Percentiles rank a stretch among this genome's conserved stretches.
Conservation (phyloP, 35 echinoderm and acorn worm species). For the Apostichopus parvimensis region DNA sequence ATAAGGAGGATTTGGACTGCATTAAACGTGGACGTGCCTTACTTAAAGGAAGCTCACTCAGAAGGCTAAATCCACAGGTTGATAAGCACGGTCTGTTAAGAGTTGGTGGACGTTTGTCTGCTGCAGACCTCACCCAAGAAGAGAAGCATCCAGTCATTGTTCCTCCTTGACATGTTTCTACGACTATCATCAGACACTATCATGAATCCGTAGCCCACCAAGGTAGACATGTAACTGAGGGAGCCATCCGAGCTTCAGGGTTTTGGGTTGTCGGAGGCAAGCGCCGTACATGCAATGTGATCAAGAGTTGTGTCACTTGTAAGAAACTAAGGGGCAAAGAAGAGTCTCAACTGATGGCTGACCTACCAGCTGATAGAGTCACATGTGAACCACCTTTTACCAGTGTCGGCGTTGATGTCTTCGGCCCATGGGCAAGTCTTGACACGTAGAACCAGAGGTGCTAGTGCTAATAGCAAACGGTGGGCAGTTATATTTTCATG, state of each 20-base stretch:
- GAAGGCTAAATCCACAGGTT: background rate
- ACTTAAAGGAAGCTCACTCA: background rate
- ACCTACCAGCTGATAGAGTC: background rate
- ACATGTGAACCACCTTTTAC: background rate
- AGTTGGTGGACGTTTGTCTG: background rate
- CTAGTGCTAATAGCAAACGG: slow-evolving; percentile 53
- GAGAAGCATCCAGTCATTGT: slow-evolving; percentile 31
- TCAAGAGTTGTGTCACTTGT: background rate
- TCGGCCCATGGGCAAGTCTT: slow-evolving; percentile 63
- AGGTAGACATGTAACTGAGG: slow-evolving; percentile 54
- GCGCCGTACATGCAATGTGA: background rate
- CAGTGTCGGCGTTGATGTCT: slow-evolving; percentile 62
- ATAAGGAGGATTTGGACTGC: background rate
- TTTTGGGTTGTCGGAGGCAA: slow-evolving; percentile 52
- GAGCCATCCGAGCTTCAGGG: background rate
- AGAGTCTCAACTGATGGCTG: slow-evolving; percentile 5
- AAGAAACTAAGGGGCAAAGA: slow-evolving; percentile 1
- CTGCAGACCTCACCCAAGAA: background rate
- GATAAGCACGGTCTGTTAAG: background rate
- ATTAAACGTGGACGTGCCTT: background rate
- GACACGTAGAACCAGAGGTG: slow-evolving; percentile 57
- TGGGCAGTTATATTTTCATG: slow-evolving; percentile 72
- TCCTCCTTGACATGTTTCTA: background rate
- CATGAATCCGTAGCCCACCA: slow-evolving; percentile 46
- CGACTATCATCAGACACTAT: slow-evolving; percentile 31